phyloP scores from a whole-genome alignment of 1,140 invertebrate species.

The Xylocopa sonorina region DNA sequence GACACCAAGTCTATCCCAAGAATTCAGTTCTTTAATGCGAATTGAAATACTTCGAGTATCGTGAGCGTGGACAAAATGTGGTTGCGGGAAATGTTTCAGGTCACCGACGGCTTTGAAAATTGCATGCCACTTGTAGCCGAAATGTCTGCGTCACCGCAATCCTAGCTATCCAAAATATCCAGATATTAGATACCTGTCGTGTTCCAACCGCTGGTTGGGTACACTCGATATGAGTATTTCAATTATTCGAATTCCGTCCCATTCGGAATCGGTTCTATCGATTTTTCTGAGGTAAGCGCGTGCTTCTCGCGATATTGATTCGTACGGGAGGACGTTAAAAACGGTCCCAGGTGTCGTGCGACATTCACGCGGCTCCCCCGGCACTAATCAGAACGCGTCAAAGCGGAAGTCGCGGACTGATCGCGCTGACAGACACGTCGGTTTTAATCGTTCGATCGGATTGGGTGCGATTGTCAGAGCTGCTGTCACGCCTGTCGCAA shows the following conservation, averaged over 20 bases:
- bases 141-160: background rate
- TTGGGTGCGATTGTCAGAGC: slow-evolving; percentile 66
- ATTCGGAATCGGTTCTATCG: background rate
- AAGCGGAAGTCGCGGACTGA: slow-evolving; percentile 18
- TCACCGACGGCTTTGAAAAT: slow-evolving; percentile 1
- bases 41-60: background rate
- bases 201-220: background rate
- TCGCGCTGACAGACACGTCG: slow-evolving; percentile 50
- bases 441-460: slow-evolving; percentile 45
- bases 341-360: background rate
- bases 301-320: background rate
- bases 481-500: slow-evolving; percentile 57
- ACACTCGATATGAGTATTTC: background rate
- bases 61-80: background rate
- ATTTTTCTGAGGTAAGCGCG: background rate
- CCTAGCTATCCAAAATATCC: background rate
- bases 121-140: slow-evolving; percentile 3
- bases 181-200: slow-evolving; percentile 1
- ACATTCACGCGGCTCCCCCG: background rate
- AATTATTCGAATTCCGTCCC: background rate
- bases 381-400: background rate
- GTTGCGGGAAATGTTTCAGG: background rate
- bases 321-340: background rate
- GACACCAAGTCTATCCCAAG: background rate
- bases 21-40: background rate